Base-by-base conservation (phyloP, 2,797 vertebrate species). In the Agapornis canus region DNA sequence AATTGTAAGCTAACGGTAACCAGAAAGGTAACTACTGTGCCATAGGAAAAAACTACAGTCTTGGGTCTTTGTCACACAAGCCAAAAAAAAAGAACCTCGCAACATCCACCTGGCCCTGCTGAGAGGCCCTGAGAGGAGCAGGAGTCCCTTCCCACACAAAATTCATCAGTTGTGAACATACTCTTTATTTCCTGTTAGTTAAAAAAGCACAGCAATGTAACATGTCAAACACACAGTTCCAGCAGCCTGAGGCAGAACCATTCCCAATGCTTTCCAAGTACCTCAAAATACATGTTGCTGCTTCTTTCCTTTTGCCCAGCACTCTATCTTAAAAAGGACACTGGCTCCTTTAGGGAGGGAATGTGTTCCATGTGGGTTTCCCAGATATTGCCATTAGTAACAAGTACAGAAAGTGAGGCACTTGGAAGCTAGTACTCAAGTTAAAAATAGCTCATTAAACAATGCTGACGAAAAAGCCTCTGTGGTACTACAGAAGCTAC, bases 371-470 rank as follows among this genome's bases (percentile, higher is more conserved):
- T 4, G 6, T 13, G 21, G 32, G 26, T 32, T 90, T 94, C 88
- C 40, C 82, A 86, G 40, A 77, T 43, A 73, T 2, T 80, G 40
- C n/a, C 64, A 51, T 77, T 91, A 91, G 19, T 48, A 89, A 65
- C 42, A 87, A 80, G 26, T 43, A 31, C 7, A 75, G 90, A 91
- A 91, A 90, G 73, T 21, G 49, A 76, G 31, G 61, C 56, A 60
- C n/a, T 91, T 81, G 61, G 92, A 92, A 73, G 40, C 80, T 54
- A 71, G 21, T 18, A 51, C 52, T 82, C 22, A 51, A 70, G 27
- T 59, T 60, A 88, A 91, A 95, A 94, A 88, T 45, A 89, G 66
- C 61, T 91, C 22, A 56, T 86, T 88, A 75, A 83, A 81, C 65
- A 83, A 71, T 42, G 56, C 32, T 75, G 48, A 81, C 42, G 48